These are phyloP conservation scores for Aphelenchoides fujianensis DNA, from an alignment of 1,140 invertebrate species.

Conservation along the genomic window DNA sequence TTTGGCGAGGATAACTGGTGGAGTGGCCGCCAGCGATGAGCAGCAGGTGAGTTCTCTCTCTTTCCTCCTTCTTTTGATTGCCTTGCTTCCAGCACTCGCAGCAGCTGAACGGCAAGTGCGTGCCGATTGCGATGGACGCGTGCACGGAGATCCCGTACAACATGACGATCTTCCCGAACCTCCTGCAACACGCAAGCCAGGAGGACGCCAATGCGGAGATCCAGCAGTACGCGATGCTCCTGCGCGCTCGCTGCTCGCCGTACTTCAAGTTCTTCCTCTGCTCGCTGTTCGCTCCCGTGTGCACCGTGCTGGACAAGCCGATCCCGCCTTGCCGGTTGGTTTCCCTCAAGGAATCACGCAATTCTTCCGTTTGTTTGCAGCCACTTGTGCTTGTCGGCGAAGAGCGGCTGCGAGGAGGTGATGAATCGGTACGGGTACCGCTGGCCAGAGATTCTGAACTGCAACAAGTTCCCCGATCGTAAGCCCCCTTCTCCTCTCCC, in stretches of 20 bases:
- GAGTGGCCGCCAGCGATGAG: conserved; percentile 24
- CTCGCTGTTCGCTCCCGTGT: conserved; percentile 89
- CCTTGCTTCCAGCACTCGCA: conserved; percentile 33
- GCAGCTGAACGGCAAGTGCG: conserved; percentile 72
- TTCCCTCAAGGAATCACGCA: conserved; percentile 64
- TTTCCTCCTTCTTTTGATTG: conserved; percentile 10
- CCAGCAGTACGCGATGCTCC: conserved; percentile 87
- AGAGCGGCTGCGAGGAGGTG: conserved; percentile 79
- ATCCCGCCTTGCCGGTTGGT: conserved; percentile 80
- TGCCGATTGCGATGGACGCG: conserved; percentile 84
- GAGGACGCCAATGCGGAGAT: conserved; percentile 89
- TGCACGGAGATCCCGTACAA: conserved; percentile 91
- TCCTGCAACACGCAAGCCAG: conserved; percentile 85
- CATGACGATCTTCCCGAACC: conserved; percentile 90
- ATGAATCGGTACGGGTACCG: conserved; percentile 87
- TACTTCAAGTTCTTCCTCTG: conserved; percentile 93
- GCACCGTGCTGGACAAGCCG: conserved; percentile 82
- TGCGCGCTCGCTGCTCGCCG: conserved; percentile 89
- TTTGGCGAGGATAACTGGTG: neutral
- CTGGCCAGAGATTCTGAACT: conserved; percentile 90
- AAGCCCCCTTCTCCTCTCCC: neutral
- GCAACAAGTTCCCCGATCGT: conserved; percentile 78
- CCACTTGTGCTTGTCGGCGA: conserved; percentile 79
- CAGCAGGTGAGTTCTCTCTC: conserved; percentile 30
- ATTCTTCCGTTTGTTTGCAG: conserved; percentile 12